phyloP scores from a whole-genome alignment of 2,113 vertebrate genomes.

The Copsychus sechellarum region DNA sequence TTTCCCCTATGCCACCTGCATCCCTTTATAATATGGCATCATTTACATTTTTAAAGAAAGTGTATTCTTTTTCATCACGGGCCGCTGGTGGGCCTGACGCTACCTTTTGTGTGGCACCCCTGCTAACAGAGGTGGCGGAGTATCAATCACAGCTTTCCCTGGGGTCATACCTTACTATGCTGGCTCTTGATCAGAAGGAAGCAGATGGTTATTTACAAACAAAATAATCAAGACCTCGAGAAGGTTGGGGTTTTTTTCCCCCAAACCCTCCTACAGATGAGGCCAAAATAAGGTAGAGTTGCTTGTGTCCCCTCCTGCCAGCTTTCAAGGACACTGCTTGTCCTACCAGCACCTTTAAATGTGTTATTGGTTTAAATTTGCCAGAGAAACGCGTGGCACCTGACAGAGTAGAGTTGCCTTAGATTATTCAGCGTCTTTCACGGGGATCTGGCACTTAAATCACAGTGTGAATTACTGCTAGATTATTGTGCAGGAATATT shows the following conservation, averaged over 20 bases:
- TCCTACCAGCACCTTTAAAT: slow-evolving; percentile 23
- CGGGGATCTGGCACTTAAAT: slow-evolving; percentile 36
- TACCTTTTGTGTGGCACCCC: slow-evolving; percentile 61
- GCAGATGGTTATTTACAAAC: slow-evolving; percentile 76
- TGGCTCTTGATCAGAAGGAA: slow-evolving; percentile 72
- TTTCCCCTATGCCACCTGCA: slow-evolving; percentile 56
- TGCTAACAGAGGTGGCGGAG: slow-evolving; percentile 58
- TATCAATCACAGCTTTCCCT: slow-evolving; percentile 70
- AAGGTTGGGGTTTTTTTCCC: neutral
- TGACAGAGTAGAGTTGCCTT: slow-evolving; percentile 29
- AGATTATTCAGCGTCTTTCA: slow-evolving; percentile 45
- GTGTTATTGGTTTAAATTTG: neutral
- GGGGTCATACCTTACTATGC: slow-evolving; percentile 66
- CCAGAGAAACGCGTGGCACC: neutral
- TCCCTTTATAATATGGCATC: slow-evolving; percentile 54
- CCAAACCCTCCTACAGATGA: slow-evolving; percentile 7
- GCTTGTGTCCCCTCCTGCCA: neutral
- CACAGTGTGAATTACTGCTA: slow-evolving; percentile 48
- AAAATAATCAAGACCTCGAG: slow-evolving; percentile 71
- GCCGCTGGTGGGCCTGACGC: slow-evolving; percentile 22
- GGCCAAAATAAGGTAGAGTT: slow-evolving; percentile 30
- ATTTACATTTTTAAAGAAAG: slow-evolving; percentile 70
- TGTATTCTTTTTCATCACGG: slow-evolving; percentile 67
- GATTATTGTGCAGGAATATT: slow-evolving; percentile 51
- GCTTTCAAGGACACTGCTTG: slow-evolving; percentile 35